Conservation (phyloP, 2,113 vertebrate species). For the Mobula birostris region DNA sequence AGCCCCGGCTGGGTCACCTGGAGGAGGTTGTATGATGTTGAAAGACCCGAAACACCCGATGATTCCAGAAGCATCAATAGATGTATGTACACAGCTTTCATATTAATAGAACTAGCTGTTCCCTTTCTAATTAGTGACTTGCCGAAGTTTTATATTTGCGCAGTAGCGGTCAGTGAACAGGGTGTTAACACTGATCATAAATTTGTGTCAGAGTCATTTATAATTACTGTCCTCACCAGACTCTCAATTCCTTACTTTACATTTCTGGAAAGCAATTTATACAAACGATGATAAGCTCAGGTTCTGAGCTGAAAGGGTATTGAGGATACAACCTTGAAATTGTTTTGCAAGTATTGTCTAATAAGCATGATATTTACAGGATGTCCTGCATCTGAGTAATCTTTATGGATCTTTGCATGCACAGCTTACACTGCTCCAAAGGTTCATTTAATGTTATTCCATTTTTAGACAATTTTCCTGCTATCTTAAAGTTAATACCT, state of each 20-base stretch:
- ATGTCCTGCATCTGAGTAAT: background rate
- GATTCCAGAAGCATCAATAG: too few relatives aligned
- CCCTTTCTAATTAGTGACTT: background rate
- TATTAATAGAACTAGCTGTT: background rate
- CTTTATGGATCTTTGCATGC: background rate
- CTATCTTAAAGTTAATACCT: background rate
- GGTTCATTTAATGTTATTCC: background rate
- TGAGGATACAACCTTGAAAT: constrained; percentile 4
- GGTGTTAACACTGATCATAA: background rate
- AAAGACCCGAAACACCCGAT: too few relatives aligned
- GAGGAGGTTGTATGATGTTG: too few relatives aligned
- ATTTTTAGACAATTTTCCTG: background rate
- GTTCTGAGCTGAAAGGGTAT: background rate
- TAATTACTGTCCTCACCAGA: background rate
- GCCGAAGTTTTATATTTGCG: background rate
- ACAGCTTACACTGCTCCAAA: background rate
- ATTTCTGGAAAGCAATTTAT: background rate
- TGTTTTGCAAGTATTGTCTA: background rate
- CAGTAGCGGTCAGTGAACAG: background rate
- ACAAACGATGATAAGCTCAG: background rate
- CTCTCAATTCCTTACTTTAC: background rate
- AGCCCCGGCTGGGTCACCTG: too few relatives aligned
- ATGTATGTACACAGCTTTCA: too few relatives aligned
- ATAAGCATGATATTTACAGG: background rate
- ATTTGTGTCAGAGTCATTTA: background rate